Evolutionary conservation across 2,113 vertebrate species (phyloP), one percentile per base, ranked within the genome.

Genomic region (Pogona vitticeps): DNA sequence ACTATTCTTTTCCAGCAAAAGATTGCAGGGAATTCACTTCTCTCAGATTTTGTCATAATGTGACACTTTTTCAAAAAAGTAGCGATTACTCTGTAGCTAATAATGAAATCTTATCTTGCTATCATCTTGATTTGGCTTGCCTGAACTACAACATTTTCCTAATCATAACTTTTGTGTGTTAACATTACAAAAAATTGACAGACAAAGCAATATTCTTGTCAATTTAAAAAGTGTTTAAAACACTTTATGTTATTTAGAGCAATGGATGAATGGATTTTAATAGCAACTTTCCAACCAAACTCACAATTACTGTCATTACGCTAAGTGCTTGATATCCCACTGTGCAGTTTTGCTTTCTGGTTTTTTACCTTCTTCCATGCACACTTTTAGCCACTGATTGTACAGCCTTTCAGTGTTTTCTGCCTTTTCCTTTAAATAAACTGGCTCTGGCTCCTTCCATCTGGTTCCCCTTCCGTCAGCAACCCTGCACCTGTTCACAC

Each of bases 401-500:
- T 96, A 97, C 96, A 97, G 96, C 96, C 96, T 97, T 96, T 97
- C 96, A 97, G 95, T 97, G 96, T 97, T 97, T 97, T 97, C 96
- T 97, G 97, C 97, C 97, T 98, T 98, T 98, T 98, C 98, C 98
- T 99, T 98, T 98, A 99, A 99, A 99, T 99, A 99, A 99, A 99
- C 99, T 99, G 99, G 98, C 99, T 99, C 98, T 98, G 98, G 98
- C 98, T 99, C 97, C 97, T 98, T 99, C 99, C 99, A 99, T 99
- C 99, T 99, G 99, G 98, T 98, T 98, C 97, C 97, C 98, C 98
- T 99, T 99, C 98, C 99, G 98, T 99, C 99, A 98, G 98, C 98
- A 98, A 98, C 98, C 98, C 97, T 97, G 98, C 99, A 99, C 98
- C 99, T 99, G 99, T 99, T 99, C 99, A 98, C 99, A 99, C 99